A percentile compares a stretch with the other conserved stretches of the same genome.
phyloP scores from a whole-genome alignment of 2,797 vertebrate species.

The Hipposideros larvatus region DNA sequence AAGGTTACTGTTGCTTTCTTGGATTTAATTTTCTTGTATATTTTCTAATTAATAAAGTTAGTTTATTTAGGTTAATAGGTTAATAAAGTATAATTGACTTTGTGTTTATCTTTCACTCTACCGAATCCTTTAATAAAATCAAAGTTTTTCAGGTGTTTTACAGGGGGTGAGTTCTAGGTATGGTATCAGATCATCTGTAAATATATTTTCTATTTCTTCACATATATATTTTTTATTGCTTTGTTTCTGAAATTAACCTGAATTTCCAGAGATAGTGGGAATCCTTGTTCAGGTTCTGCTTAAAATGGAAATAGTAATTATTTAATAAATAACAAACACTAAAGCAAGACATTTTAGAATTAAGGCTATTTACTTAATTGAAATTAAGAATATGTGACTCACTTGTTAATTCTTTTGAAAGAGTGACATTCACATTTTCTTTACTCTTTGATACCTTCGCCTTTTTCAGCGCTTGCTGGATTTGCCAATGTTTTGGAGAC shows the following conservation, averaged over 20 bases:
- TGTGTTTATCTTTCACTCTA: not conserved
- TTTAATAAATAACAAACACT: not conserved
- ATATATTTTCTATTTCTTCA: not conserved
- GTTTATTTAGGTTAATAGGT: conserved; percentile 10
- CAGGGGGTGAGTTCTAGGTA: not conserved
- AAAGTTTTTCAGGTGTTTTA: conserved; percentile 16
- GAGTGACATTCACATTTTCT: not conserved
- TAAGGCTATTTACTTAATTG: not conserved
- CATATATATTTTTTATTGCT: conserved; percentile 1
- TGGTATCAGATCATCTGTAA: not conserved
- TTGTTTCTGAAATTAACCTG: conserved; percentile 53
- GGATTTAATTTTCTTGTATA: not conserved
- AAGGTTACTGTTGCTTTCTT: not conserved
- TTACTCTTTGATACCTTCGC: not conserved
- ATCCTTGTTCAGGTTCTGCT: conserved; percentile 29
- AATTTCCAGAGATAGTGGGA: not conserved
- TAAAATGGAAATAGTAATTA: conserved; percentile 9
- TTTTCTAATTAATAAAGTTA: conserved; percentile 12
- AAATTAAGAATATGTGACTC: conserved; percentile 48
- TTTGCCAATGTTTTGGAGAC: conserved; percentile 85
- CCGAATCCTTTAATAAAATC: not conserved
- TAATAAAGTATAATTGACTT: conserved; percentile 50
- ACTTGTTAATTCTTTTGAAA: conserved; percentile 66
- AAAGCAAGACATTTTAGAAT: conserved; percentile 24
- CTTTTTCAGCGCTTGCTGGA: conserved; percentile 77